Conservation (phyloP, 1,140 invertebrate species). For the Sycophaga agraensis region DNA sequence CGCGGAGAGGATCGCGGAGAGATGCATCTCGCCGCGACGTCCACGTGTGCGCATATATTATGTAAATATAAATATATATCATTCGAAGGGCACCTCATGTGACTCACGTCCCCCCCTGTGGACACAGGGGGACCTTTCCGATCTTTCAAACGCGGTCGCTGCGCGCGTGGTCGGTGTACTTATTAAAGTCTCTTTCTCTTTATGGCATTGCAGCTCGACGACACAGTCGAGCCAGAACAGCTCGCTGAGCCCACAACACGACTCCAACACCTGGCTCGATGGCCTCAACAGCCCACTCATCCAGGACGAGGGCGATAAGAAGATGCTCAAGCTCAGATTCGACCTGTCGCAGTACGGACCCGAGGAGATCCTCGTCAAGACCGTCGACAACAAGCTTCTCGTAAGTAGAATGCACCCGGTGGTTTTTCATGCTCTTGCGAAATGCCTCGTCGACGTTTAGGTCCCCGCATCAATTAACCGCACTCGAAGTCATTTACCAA, state of each 20-base stretch:
- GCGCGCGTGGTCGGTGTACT: no score
- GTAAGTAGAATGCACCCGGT: slow-evolving; percentile 62
- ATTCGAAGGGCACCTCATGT: slow-evolving; percentile 11
- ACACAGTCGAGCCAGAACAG: slow-evolving; percentile 51
- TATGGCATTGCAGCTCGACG: slow-evolving; percentile 51
- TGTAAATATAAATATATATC: no score
- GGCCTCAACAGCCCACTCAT: slow-evolving; percentile 90
- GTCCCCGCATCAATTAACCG: no score
- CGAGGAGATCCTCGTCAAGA: slow-evolving; percentile 95
- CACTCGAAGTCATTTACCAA: no score
- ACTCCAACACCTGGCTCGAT: slow-evolving; percentile 68
- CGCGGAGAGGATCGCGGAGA: no score
- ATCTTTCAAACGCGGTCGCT: no score
- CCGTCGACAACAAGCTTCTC: slow-evolving; percentile 92
- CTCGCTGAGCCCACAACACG: slow-evolving; percentile 55
- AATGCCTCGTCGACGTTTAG: not conserved
- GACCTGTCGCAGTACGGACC: slow-evolving; percentile 93
- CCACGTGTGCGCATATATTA: no score
- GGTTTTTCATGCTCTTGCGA: not conserved
- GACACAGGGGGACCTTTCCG: no score
- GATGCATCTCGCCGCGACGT: no score
- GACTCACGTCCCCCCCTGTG: not conserved
- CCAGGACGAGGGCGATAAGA: slow-evolving; percentile 85
- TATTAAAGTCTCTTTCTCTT: no score
- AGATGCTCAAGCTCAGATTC: slow-evolving; percentile 86